A percentile compares a stretch with the other conserved stretches of the same genome.
Evolutionary conservation across 1,140 invertebrate genomes (phyloP).

Genomic region (Venustaconcha ellipsiformis): DNA sequence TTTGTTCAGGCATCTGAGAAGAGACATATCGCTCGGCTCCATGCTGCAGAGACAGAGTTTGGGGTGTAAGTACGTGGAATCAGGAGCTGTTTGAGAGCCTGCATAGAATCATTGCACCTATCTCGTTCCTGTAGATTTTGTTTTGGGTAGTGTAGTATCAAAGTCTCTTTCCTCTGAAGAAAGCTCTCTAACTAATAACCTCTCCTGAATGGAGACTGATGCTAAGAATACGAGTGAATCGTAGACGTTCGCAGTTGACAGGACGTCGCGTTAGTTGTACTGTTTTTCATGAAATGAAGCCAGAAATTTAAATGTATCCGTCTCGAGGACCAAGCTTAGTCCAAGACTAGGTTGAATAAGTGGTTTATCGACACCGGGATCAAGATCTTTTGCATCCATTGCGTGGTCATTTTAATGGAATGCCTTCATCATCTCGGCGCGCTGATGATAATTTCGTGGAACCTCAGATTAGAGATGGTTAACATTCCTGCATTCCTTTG

Average conservation of each 20-base stretch:
- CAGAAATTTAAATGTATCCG: no score
- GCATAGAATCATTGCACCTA: slow-evolving; percentile 7
- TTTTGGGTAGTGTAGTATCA: neutral
- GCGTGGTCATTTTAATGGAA: slow-evolving; percentile 16
- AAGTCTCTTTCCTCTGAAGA: neutral
- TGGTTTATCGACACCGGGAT: neutral
- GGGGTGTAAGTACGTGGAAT: slow-evolving; percentile 4
- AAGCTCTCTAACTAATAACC: slow-evolving; percentile 1
- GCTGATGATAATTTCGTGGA: slow-evolving; percentile 26
- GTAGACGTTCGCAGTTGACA: no score
- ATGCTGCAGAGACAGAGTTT: neutral
- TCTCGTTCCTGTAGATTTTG: neutral
- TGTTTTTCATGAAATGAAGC: no score
- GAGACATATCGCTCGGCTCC: neutral
- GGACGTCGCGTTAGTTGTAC: no score
- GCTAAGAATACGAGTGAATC: slow-evolving; percentile 2
- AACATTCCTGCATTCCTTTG: slow-evolving; percentile 11
- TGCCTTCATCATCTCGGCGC: slow-evolving; percentile 8
- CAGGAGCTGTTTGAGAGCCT: neutral
- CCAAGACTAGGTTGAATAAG: slow-evolving; percentile 8
- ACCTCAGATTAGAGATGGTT: neutral
- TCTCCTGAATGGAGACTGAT: neutral
- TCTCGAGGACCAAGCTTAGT: neutral
- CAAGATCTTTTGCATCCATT: neutral
- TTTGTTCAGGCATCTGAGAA: slow-evolving; percentile 21